A percentile compares a stretch with the other conserved stretches of the same genome.
These are phyloP conservation scores for Antheraea pernyi DNA, from an alignment of 1,140 invertebrate species.

Conservation along the genomic window DNA sequence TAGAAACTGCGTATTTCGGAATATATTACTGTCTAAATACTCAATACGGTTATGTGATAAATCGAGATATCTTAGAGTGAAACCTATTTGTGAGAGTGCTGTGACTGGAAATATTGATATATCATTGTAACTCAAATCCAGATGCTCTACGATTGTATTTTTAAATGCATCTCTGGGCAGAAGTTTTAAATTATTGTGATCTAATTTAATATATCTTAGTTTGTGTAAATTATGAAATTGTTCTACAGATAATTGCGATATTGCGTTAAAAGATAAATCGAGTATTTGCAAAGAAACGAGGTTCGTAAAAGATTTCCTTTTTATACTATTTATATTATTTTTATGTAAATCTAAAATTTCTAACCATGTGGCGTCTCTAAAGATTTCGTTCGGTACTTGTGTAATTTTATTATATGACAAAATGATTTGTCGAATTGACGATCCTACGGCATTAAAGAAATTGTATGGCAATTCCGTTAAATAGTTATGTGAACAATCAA, in stretches of 20 bases:
- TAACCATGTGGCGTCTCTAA: slow-evolving; percentile 84
- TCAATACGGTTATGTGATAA: slow-evolving; percentile 91
- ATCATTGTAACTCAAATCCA: slow-evolving; percentile 90
- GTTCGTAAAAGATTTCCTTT: slow-evolving; percentile 87
- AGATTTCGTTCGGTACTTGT: slow-evolving; percentile 85
- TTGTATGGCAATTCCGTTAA: slow-evolving; percentile 83
- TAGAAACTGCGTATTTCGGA: slow-evolving; percentile 89
- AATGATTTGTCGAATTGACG: slow-evolving; percentile 82
- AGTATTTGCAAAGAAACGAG: slow-evolving; percentile 87
- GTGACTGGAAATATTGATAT: slow-evolving; percentile 86
- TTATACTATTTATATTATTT: slow-evolving; percentile 86
- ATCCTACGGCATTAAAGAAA: slow-evolving; percentile 82
- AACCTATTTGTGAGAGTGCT: slow-evolving; percentile 86
- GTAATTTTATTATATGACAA: slow-evolving; percentile 88
- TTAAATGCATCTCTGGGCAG: slow-evolving; percentile 89
- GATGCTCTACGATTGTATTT: slow-evolving; percentile 88
- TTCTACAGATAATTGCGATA: slow-evolving; percentile 88
- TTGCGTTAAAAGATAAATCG: slow-evolving; percentile 88
- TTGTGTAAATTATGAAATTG: slow-evolving; percentile 90
- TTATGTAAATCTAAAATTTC: slow-evolving; percentile 87
- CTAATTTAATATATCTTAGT: slow-evolving; percentile 87
- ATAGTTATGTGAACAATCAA: slow-evolving; percentile 86
- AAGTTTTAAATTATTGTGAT: slow-evolving; percentile 87
- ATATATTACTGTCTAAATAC: slow-evolving; percentile 92
- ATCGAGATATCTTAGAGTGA: slow-evolving; percentile 87